These are phyloP conservation scores for Macrosiphum euphorbiae DNA, from an alignment of 2,888 invertebrate genomes.

Conservation along the genomic window DNA sequence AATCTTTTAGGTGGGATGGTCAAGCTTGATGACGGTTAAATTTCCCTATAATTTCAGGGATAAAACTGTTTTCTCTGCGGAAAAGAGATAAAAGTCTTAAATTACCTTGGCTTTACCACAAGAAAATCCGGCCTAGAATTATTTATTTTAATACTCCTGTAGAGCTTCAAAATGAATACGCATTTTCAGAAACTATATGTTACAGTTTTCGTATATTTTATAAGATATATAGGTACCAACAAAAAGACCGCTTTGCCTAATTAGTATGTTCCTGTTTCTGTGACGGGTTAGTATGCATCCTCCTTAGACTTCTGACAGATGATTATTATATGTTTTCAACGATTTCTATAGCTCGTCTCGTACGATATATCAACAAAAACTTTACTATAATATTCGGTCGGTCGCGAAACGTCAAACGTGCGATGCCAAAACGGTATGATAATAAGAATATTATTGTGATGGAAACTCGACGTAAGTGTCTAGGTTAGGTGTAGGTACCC, in stretches of 20 bases:
- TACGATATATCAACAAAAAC: neutral
- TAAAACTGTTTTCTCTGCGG: neutral
- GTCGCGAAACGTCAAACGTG: neutral
- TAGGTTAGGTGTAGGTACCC: neutral
- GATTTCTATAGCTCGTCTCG: neutral
- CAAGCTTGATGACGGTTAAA: too few species aligned
- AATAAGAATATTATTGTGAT: neutral
- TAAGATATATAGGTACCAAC: neutral
- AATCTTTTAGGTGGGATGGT: too few species aligned
- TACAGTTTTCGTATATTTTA: neutral
- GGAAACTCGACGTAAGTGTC: too few species aligned
- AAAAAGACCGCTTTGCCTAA: neutral
- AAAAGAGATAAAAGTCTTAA: neutral
- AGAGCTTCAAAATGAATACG: neutral
- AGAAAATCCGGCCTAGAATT: neutral
- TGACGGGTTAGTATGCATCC: neutral
- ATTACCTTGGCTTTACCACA: neutral
- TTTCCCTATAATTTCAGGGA: neutral
- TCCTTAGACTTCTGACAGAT: neutral
- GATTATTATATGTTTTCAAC: neutral
- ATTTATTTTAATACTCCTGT: too few species aligned
- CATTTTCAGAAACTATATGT: neutral
- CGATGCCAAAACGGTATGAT: neutral
- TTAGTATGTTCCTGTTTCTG: neutral
- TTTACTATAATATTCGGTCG: neutral